phyloP scores from a whole-genome alignment of 1,140 invertebrate species.

The Mycetomoellerius zeteki region DNA sequence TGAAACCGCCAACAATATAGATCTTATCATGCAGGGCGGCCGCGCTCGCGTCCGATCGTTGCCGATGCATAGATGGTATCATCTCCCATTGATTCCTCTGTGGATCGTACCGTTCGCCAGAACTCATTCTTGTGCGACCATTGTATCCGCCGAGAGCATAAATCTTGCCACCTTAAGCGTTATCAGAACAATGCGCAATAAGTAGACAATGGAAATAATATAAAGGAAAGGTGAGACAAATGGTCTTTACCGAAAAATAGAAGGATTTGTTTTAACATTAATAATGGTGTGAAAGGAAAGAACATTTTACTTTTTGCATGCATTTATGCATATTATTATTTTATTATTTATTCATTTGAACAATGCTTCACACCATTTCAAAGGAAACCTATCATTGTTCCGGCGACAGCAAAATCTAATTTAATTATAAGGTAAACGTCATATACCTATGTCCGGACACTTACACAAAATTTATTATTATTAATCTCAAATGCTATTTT shows the following conservation, averaged over 20 bases:
- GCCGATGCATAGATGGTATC: conserved; percentile 93
- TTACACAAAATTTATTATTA: no score
- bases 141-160: conserved; percentile 97
- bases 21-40: conserved; percentile 86
- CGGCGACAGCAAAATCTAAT: background rate
- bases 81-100: conserved; percentile 93
- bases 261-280: conserved; percentile 4
- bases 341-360: background rate
- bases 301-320: background rate
- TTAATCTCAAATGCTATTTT: no score
- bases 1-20: conserved; percentile 92
- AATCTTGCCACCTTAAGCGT: conserved; percentile 89
- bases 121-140: conserved; percentile 92
- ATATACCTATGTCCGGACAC: no score
- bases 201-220: conserved; percentile 8
- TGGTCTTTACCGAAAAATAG: conserved; percentile 10
- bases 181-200: background rate
- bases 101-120: conserved; percentile 91
- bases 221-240: background rate
- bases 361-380: background rate
- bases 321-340: background rate
- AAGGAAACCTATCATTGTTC: background rate
- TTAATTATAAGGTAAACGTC: no score
- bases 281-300: background rate
- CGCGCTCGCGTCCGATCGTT: conserved; percentile 92